phyloP scores from a whole-genome alignment of 1,140 invertebrate species.

The Microplitis demolitor region DNA sequence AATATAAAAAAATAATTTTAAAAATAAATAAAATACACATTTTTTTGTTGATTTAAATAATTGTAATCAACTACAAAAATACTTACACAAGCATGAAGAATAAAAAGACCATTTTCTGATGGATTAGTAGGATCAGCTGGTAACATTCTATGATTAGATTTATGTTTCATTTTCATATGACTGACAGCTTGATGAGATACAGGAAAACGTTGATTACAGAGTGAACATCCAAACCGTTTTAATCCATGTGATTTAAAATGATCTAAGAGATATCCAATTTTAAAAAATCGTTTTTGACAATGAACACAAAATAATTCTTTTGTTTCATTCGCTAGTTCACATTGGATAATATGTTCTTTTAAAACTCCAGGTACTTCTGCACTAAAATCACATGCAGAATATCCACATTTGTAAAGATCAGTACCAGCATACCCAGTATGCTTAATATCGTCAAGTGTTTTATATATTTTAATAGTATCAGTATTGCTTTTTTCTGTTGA shows the following conservation, averaged over 20 bases:
- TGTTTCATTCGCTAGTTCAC: constrained; percentile 36
- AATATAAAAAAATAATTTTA: constrained; percentile 7
- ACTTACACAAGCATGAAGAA: constrained; percentile 59
- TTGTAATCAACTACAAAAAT: background rate
- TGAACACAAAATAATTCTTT: constrained; percentile 59
- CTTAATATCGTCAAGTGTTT: constrained; percentile 51
- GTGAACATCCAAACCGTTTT: constrained; percentile 61
- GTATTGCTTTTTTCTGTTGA: background rate
- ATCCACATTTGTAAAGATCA: constrained; percentile 63
- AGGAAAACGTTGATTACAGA: constrained; percentile 60
- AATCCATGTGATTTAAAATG: constrained; percentile 61
- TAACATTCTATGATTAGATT: constrained; percentile 52
- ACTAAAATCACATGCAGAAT: constrained; percentile 47
- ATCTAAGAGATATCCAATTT: constrained; percentile 54
- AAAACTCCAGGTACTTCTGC: constrained; percentile 45
- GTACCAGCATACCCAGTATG: constrained; percentile 51
- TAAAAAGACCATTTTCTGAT: constrained; percentile 62
- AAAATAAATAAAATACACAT: background rate
- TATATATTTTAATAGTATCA: constrained; percentile 19
- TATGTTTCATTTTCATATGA: constrained; percentile 67
- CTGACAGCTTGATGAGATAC: constrained; percentile 52
- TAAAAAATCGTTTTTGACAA: constrained; percentile 57
- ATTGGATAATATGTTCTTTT: constrained; percentile 61
- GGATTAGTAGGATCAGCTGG: constrained; percentile 63
- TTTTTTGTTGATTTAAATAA: background rate